Evolutionary conservation across 2,888 invertebrate species (phyloP).

Genomic region (Agonopterix alstromeriana): DNA sequence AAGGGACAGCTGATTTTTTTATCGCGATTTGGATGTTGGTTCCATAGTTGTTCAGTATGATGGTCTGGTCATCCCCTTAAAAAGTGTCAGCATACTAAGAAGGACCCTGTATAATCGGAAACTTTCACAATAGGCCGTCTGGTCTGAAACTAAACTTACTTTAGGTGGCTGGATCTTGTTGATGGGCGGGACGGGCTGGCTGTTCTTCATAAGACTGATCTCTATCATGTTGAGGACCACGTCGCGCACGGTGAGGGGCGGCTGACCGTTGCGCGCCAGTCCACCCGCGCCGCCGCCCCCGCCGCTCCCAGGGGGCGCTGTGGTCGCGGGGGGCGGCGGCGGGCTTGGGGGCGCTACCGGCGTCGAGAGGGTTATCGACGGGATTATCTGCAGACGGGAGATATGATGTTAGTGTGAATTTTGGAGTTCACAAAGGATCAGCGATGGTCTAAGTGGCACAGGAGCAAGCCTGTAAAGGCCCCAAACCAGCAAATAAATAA

Average conservation of each 20-base stretch:
- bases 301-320: slow-evolving; percentile 51
- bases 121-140: no score
- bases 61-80: no score
- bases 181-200: slow-evolving; percentile 56
- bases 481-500: no score
- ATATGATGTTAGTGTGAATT: no score
- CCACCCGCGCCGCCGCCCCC: slow-evolving; percentile 18
- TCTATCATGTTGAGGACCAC: slow-evolving; percentile 90
- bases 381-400: slow-evolving; percentile 4
- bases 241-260: slow-evolving; percentile 87
- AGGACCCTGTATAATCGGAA: no score
- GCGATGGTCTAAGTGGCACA: no score
- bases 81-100: no score
- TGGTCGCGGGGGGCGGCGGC: slow-evolving; percentile 14
- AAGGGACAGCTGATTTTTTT: no score
- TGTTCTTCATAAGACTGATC: slow-evolving; percentile 83
- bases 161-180: slow-evolving; percentile 39
- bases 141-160: slow-evolving; percentile 24
- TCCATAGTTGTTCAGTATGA: no score
- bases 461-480: no score
- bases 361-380: slow-evolving; percentile 10
- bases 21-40: no score
- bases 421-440: no score
- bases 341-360: slow-evolving; percentile 18
- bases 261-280: slow-evolving; percentile 27